A percentile compares a stretch with the other conserved stretches of the same genome.
Conservation (phyloP, 2,113 vertebrate species). For the Emydocephalus ijimae region DNA sequence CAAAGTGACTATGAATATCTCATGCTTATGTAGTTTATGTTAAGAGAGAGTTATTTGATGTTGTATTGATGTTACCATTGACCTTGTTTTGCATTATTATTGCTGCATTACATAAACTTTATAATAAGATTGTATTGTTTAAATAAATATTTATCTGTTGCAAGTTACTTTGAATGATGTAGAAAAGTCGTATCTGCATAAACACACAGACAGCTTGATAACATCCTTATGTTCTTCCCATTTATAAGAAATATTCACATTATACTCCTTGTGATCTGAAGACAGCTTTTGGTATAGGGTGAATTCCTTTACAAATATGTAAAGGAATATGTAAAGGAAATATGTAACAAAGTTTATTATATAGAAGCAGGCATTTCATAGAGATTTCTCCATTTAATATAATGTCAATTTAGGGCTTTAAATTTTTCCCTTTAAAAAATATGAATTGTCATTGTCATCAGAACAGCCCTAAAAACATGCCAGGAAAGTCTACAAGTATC, state of each 20-base stretch:
- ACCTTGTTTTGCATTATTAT: not conserved
- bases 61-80: not conserved
- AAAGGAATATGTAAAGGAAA: too few relatives aligned
- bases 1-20: not conserved
- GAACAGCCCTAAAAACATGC: not conserved
- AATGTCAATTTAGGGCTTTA: not conserved
- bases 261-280: not conserved
- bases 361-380: not conserved
- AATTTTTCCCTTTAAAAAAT: not conserved
- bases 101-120: not conserved
- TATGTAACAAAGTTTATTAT: not conserved
- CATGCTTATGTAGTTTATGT: not conserved
- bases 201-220: not conserved
- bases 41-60: not conserved
- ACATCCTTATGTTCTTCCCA: not conserved
- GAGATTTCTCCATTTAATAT: not conserved
- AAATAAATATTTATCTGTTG: not conserved
- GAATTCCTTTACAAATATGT: not conserved
- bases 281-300: not conserved
- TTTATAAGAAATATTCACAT: not conserved
- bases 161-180: not conserved
- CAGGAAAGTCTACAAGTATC: not conserved
- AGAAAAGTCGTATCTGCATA: not conserved
- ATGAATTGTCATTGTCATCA: not conserved
- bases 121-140: not conserved